Evolutionary conservation across 1,140 invertebrate genomes (phyloP), one percentile per base, ranked within the genome.

Genomic region (Panagrolaimus sp.): DNA sequence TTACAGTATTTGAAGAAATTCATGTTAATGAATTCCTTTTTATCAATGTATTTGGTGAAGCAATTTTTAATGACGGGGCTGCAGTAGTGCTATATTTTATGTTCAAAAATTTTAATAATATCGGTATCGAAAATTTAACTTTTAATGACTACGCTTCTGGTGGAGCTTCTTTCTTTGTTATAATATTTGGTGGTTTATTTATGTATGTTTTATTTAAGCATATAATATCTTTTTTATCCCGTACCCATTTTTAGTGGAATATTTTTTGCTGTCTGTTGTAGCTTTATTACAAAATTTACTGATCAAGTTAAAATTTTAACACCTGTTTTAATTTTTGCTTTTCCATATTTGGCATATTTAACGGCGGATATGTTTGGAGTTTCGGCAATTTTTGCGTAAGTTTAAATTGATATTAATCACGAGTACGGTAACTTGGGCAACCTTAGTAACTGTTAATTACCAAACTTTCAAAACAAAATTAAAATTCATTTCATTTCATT

Each of bases 21-120:
- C 73, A 74, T 45, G 69, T 62, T 9, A 73, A 95, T 85, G 93
- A 92, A n/a, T 90, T 97, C 7, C 85, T 98, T 0, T 96, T 97
- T 85, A 98, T 97, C 93, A 90, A 97, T 84, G 93, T 97, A 0
- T 96, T 98, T 87, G 95, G 95, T 42, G 95, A 98, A 84, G 94
- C 92, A 80, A 95, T 98, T 76, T 85, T 98, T 0, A 98, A 98
- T 84, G 95, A 98, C 88, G 95, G 95, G 14, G 93, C 97, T 67
- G 90, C 93, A 14, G 96, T 97, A 86, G 94, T 97, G 3, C 7
- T 43, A 4, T 67, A 67, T 43, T 31, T 31, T 1, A 45, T 66
- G 38, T 57, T 66, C 27, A 16, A 45, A 47, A 27, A 66, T 16
- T 57, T 66, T 42, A n/a, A 48, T 38, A 48, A 45, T 31, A 66